These are phyloP conservation scores for Drosophila obscura DNA, from an alignment of 1,140 invertebrate genomes.

Conservation along the genomic window DNA sequence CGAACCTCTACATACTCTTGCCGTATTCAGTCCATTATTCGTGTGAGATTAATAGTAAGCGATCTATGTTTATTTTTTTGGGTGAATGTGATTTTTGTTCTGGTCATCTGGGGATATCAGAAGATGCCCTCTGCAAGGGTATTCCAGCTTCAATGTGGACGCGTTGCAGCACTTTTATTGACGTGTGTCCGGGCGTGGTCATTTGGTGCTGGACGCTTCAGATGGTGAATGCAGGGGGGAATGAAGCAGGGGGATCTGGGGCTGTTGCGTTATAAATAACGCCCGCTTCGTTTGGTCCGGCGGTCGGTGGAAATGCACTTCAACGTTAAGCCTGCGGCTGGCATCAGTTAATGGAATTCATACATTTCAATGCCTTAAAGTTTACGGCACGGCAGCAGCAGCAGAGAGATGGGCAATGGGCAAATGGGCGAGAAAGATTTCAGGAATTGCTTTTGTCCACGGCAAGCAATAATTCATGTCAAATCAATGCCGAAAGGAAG, in stretches of 20 bases:
- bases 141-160: slow-evolving; percentile 64
- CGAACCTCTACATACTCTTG: too few relatives aligned
- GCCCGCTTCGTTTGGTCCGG: slow-evolving; percentile 36
- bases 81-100: too few relatives aligned
- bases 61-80: too few relatives aligned
- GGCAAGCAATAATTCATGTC: slow-evolving; percentile 66
- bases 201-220: slow-evolving; percentile 5
- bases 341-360: slow-evolving; percentile 61
- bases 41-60: too few relatives aligned
- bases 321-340: slow-evolving; percentile 58
- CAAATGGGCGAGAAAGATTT: slow-evolving; percentile 23
- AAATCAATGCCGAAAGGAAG: slow-evolving; percentile 66
- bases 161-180: slow-evolving; percentile 80
- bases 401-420: neutral
- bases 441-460: slow-evolving; percentile 27
- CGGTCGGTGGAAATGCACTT: slow-evolving; percentile 60
- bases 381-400: slow-evolving; percentile 9
- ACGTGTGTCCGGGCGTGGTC: slow-evolving; percentile 78
- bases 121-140: too few relatives aligned
- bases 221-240: neutral
- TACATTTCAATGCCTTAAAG: slow-evolving; percentile 49
- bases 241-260: slow-evolving; percentile 10
- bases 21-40: too few relatives aligned
- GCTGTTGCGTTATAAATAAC: slow-evolving; percentile 78
- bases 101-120: too few relatives aligned